Evolutionary conservation across 2,113 vertebrate genomes (phyloP).

Genomic region (Neomonachus schauinslandi): DNA sequence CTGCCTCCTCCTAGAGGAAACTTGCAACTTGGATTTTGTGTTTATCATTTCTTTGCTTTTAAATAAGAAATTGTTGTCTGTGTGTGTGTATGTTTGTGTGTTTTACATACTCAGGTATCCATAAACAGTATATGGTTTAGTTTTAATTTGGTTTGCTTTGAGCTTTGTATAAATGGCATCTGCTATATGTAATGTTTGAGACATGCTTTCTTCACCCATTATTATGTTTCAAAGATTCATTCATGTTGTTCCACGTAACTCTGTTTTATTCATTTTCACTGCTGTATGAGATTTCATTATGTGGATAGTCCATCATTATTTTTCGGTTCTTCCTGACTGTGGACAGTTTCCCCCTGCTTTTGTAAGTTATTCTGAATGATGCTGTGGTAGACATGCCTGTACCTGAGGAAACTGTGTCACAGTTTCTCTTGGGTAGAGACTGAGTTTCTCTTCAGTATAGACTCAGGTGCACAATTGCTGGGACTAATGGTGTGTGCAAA

Average conservation of each 20-base stretch:
- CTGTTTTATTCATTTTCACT: background rate
- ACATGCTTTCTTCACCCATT: background rate
- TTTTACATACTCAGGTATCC: background rate
- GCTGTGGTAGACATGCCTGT: background rate
- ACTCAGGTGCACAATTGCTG: background rate
- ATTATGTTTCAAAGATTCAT: background rate
- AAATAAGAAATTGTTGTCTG: background rate
- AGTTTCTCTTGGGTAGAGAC: background rate
- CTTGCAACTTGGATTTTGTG: background rate
- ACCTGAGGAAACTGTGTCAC: background rate
- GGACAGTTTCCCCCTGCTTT: background rate
- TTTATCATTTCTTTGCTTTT: background rate
- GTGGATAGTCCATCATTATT: background rate
- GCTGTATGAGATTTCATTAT: background rate
- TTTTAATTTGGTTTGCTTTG: background rate
- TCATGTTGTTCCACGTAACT: too few species aligned
- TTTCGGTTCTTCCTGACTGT: background rate
- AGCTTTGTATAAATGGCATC: background rate
- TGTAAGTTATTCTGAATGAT: background rate
- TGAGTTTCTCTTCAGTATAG: background rate
- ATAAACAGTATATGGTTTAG: background rate
- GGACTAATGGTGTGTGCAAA: background rate
- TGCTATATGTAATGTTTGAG: fast-evolving
- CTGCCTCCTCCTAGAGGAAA: background rate
- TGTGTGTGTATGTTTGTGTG: background rate